phyloP scores from a whole-genome alignment of 2,888 invertebrate species.

The Synanthedon myopaeformis region DNA sequence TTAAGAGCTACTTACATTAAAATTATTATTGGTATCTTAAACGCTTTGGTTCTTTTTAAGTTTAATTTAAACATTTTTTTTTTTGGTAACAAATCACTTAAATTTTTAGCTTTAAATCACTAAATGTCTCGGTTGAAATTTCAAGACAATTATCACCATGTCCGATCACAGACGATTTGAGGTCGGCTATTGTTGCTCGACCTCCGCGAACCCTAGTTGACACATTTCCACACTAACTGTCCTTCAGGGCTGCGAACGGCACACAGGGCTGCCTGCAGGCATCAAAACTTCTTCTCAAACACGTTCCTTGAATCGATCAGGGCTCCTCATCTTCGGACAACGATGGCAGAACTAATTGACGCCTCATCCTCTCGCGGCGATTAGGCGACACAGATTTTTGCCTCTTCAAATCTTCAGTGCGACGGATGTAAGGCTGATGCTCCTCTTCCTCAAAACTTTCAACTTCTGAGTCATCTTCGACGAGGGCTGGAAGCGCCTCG shows the following conservation, averaged over 20 bases:
- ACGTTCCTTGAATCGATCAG: slow-evolving; percentile 27
- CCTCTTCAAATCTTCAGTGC: slow-evolving; percentile 42
- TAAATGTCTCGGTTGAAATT: neutral
- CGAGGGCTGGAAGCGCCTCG: slow-evolving; percentile 37
- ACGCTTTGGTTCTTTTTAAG: slow-evolving; percentile 7
- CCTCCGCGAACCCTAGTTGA: slow-evolving; percentile 21
- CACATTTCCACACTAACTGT: slow-evolving; percentile 13
- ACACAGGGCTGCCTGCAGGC: slow-evolving; percentile 24
- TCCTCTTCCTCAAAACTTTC: slow-evolving; percentile 27
- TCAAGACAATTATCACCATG: slow-evolving; percentile 5
- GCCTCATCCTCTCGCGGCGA: slow-evolving; percentile 44
- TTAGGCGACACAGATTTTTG: slow-evolving; percentile 59
- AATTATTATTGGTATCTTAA: slow-evolving; percentile 4
- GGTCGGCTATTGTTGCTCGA: slow-evolving; percentile 14
- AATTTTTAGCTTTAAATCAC: neutral
- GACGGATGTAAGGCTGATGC: slow-evolving; percentile 35
- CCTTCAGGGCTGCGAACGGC: slow-evolving; percentile 3
- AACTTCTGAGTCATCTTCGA: slow-evolving; percentile 38
- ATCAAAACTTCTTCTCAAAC: slow-evolving; percentile 45
- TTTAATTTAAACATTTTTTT: slow-evolving; percentile 8
- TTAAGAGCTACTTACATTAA: neutral
- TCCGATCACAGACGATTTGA: slow-evolving; percentile 11
- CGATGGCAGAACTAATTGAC: slow-evolving; percentile 52
- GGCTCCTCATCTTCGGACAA: slow-evolving; percentile 63
- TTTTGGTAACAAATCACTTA: slow-evolving; percentile 3